These are phyloP conservation scores for Camponotus pennsylvanicus DNA, from an alignment of 1,140 invertebrate species.

Conservation along the genomic window DNA sequence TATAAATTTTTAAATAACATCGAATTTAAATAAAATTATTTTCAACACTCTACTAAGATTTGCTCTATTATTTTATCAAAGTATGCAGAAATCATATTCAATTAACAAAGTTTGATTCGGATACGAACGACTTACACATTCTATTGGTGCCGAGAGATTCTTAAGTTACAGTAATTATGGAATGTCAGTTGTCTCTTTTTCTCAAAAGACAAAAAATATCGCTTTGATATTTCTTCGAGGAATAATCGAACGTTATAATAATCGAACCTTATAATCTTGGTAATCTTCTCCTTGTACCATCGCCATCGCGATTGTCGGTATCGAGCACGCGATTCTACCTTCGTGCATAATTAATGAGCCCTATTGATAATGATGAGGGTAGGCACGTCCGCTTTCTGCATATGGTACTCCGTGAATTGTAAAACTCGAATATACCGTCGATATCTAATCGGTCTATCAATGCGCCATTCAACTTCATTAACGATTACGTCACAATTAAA, in stretches of 20 bases:
- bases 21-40: too few relatives aligned
- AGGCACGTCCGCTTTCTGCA: background rate
- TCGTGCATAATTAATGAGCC: constrained; percentile 27
- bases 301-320: constrained; percentile 8
- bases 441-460: constrained; percentile 1
- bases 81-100: background rate
- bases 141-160: background rate
- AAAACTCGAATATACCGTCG: background rate
- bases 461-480: background rate
- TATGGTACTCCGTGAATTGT: background rate
- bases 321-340: constrained; percentile 25
- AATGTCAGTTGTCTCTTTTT: background rate
- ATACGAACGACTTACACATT: constrained; percentile 13
- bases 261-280: background rate
- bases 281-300: constrained; percentile 40
- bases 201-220: background rate
- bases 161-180: constrained; percentile 45
- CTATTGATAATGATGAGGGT: constrained; percentile 30
- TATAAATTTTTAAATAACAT: too few relatives aligned
- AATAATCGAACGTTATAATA: background rate
- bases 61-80: constrained; percentile 18
- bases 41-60: background rate
- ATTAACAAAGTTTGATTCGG: constrained; percentile 18
- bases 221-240: constrained; percentile 24
- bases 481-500: background rate